Percentiles rank a stretch among this genome's conserved stretches.
Conservation (phyloP, 2,113 vertebrate species). For the Psilopogon haemacephalus region DNA sequence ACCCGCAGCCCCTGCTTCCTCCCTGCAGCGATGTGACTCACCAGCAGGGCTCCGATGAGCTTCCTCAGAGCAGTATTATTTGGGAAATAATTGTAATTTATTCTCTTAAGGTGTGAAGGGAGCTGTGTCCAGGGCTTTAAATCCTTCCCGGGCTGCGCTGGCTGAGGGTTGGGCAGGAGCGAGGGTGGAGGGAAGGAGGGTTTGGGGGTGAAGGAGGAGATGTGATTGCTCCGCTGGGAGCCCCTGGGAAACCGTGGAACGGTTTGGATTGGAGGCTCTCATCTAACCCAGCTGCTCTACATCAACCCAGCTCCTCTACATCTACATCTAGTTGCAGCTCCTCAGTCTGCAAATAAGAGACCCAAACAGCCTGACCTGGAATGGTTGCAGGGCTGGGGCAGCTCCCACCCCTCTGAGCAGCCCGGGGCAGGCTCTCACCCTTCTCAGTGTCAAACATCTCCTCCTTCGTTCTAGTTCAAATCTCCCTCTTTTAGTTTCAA, state of each 20-base stretch:
- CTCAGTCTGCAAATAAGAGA: no score
- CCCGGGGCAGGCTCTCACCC: neutral
- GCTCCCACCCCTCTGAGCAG: neutral
- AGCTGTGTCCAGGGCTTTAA: neutral
- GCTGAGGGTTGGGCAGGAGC: fast-evolving
- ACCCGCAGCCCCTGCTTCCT: neutral
- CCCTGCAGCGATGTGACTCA: conserved; percentile 4
- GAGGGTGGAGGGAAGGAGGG: fast-evolving
- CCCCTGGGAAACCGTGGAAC: no score
- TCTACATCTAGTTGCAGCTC: no score
- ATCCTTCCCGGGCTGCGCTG: neutral
- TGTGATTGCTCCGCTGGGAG: neutral
- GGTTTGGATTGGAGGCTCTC: no score
- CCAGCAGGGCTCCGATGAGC: neutral
- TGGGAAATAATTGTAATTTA: neutral
- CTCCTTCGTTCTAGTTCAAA: neutral
- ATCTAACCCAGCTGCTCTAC: no score
- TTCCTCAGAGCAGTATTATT: neutral
- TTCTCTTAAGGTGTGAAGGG: fast-evolving
- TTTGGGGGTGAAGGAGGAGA: fast-evolving
- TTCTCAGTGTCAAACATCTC: neutral
- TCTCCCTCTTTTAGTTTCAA: no score
- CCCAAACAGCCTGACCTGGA: no score
- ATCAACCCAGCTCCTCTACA: no score
- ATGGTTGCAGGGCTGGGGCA: neutral